Conservation (phyloP, 1,140 invertebrate genomes). For the Trichonephila inaurata region DNA sequence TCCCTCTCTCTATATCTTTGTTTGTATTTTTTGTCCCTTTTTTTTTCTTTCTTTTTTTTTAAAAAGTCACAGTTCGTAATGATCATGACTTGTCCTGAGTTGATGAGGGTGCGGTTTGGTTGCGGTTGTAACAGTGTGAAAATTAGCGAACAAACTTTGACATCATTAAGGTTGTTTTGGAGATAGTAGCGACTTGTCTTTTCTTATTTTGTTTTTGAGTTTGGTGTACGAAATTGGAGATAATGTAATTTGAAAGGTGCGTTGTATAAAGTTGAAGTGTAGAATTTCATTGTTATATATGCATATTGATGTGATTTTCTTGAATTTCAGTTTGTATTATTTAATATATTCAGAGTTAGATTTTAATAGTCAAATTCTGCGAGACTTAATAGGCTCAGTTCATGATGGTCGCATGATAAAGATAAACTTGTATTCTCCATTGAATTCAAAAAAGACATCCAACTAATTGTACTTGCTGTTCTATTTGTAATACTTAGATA, state of each 20-base stretch:
- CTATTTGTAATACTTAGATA: no score
- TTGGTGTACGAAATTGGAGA: background rate
- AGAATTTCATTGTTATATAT: no score
- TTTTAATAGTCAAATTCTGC: no score
- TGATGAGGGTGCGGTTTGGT: background rate
- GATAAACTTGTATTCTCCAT: no score
- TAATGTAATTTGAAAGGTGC: background rate
- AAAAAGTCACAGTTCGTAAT: background rate
- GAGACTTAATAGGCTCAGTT: no score
- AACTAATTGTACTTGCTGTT: no score
- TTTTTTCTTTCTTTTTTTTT: background rate
- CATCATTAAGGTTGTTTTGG: background rate
- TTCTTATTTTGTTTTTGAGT: background rate
- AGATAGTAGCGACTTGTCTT: background rate
- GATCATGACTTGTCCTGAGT: background rate
- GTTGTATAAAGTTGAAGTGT: background rate
- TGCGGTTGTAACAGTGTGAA: background rate
- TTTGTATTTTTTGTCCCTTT: background rate
- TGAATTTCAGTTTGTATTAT: no score
- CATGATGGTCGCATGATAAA: no score
- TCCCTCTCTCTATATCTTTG: background rate
- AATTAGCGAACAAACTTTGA: slow-evolving; percentile 15
- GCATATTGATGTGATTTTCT: no score
- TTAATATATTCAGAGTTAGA: no score
- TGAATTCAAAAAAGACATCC: no score